Base-by-base conservation (phyloP, 2,113 vertebrate species). In the Chionis minor region DNA sequence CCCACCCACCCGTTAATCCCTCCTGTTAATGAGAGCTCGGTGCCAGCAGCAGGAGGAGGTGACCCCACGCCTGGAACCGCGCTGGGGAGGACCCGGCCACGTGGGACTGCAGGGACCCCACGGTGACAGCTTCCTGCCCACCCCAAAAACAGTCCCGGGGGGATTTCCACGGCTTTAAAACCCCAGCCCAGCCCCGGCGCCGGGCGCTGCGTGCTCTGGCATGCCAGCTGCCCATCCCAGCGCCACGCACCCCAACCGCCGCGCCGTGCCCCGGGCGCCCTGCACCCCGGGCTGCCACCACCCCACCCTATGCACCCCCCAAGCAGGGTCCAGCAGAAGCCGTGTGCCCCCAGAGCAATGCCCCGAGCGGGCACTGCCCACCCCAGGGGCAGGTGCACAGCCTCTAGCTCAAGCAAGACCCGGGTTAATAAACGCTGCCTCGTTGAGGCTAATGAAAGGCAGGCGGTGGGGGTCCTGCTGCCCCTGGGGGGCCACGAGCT, bases 91-190 rank as follows among this genome's bases (percentile, higher is more conserved):
- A 17, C n/a, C 51, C 11, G 2, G 73, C 54, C 21, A 0, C 0
- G 8, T 14, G 74, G 40, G 49, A 32, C 58, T 23, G 44, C 49
- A 23, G 75, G 33, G 62, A 56, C 22, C 93, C 21, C 30, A 4
- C 5, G 72, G 40, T 13, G 61, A 1, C 40, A 3, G 45, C 66
- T 32, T 16, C 14, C 4, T 8, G 0, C 74, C 58, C 47, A 12
- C 10, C 44, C 58, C 52, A 4, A 12, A 32, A 52, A 0, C 42
- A 12, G 35, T 1, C 26, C 74, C 3, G 0, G 1, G 12, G 58
- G 66, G 47, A 23, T 51, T 93, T 33, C 62, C 49, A 17, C 2
- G 0, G 30, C 45, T 42, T 56, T 33, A 18, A 55, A 51, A 51
- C 9, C 47, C 44, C 27, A 17, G 45, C 33, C 23, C 44, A 38